Base-by-base conservation (phyloP, 2,888 invertebrate species). In the Cenopis cana region DNA sequence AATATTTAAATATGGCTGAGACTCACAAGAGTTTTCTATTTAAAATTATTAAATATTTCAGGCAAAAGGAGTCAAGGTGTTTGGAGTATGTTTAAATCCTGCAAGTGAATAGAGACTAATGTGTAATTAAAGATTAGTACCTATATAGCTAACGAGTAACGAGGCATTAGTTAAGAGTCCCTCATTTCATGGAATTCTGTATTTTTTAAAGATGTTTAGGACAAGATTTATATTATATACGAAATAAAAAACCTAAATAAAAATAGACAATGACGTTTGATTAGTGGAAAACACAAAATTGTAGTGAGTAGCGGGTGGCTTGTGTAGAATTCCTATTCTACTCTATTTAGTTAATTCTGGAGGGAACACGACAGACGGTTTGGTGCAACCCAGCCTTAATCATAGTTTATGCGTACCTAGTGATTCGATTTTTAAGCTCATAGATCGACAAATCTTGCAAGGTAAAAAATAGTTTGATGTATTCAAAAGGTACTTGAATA, bases 231-330 rank as follows among this genome's bases (percentile, higher is more conserved):
- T 86, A 87, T 82, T 82, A 87, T 82, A 84, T 80, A 78, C 85
- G 56, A 56, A 71, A 55, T 70, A 86, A 88, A 90, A 90, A 92
- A 87, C 83, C 81, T 82, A 84, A 88, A 90, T 92, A 92, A 92
- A 92, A 93, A 92, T 92, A 90, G 93, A 89, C 83, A 85, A 79
- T 82, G 87, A 81, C 75, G 85, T 93, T 92, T 91, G 74, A 85
- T 85, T 89, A 46, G n/a, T 12, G 38, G 11, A 12, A 41, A 41
- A n/a, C 14, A 5, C 46, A 46, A 46, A n/a, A 46, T n/a, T n/a
- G n/a, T n/a, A n/a, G n/a, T n/a, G 14, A n/a, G n/a, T 46, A 46
- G 41, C 41, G 41, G 5, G 41, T 46, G 12, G 46, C 6, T n/a
- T n/a, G n/a, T 8, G 46, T 46, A n/a, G 6, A 33, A 24, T 24